Conservation (phyloP, 2,888 invertebrate species). For the Noctua pronuba region DNA sequence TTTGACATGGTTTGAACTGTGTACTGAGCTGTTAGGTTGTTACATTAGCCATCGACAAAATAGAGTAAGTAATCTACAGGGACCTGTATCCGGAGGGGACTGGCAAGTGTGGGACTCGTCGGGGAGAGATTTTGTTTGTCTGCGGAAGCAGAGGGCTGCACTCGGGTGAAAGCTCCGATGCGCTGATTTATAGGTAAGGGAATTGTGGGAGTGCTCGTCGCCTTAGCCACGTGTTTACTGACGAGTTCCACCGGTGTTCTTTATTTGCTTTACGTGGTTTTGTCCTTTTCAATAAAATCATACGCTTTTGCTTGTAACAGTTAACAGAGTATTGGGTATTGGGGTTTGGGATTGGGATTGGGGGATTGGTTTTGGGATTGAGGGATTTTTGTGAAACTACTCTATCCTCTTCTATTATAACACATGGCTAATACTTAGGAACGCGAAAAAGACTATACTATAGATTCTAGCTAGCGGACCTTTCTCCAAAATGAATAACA, state of each 20-base stretch:
- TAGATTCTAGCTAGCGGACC: not conserved
- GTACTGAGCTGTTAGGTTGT: conserved; percentile 5
- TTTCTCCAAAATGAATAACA: not conserved
- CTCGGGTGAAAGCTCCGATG: conserved; percentile 38
- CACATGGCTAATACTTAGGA: not conserved
- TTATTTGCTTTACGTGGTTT: conserved; percentile 24
- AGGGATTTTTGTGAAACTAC: not conserved
- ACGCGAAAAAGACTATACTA: not conserved
- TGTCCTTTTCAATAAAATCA: conserved; percentile 8
- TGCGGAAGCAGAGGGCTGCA: conserved; percentile 39
- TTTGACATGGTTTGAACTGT: not conserved
- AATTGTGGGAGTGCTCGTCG: conserved; percentile 33
- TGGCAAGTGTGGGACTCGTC: not conserved
- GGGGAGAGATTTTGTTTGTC: conserved; percentile 45
- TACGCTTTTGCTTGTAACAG: conserved; percentile 13
- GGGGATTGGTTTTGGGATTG: too few relatives aligned
- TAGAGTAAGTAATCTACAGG: conserved; percentile 19
- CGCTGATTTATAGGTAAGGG: conserved; percentile 28
- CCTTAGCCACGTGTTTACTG: conserved; percentile 20
- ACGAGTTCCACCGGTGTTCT: not conserved
- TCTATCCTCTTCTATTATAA: not conserved
- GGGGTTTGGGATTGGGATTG: too few relatives aligned
- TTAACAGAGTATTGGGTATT: too few relatives aligned
- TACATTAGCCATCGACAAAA: conserved; percentile 29
- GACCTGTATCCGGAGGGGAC: conserved; percentile 23